Evolutionary conservation across 2,888 invertebrate genomes (phyloP).

Genomic region (Lochmaea capreae): DNA sequence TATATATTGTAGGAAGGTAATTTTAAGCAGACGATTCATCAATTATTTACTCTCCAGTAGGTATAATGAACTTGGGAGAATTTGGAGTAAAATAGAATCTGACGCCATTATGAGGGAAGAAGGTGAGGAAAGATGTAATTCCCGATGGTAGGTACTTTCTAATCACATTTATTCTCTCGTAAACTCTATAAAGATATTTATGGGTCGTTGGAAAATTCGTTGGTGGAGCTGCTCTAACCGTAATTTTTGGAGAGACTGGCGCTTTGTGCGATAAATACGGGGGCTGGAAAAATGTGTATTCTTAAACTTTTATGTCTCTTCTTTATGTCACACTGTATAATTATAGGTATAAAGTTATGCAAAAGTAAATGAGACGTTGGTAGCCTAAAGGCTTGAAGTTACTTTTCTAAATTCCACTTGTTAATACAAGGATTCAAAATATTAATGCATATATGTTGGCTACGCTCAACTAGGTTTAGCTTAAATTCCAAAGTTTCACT

Average conservation of each 20-base stretch:
- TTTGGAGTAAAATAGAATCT: conserved; percentile 26
- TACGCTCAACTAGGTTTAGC: background rate
- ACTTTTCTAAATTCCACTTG: background rate
- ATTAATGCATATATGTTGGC: background rate
- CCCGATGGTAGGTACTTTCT: conserved; percentile 23
- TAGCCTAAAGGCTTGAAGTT: background rate
- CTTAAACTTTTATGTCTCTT: too few relatives aligned
- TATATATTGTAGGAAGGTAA: conserved; percentile 24
- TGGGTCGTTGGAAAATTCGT: conserved; percentile 3
- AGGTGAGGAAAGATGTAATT: conserved; percentile 29
- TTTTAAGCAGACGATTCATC: conserved; percentile 20
- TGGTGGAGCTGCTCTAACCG: background rate
- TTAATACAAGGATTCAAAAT: background rate
- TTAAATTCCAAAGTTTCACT: background rate
- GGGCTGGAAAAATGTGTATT: too few relatives aligned
- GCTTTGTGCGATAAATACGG: background rate
- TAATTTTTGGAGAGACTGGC: background rate
- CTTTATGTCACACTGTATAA: too few relatives aligned
- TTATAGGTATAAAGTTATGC: background rate
- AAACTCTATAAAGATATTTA: conserved; percentile 23
- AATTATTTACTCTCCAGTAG: conserved; percentile 36
- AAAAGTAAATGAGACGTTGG: background rate
- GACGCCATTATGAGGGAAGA: conserved; percentile 23
- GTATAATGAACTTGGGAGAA: conserved; percentile 28
- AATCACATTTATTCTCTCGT: conserved; percentile 21